phyloP scores from a whole-genome alignment of 2,888 invertebrate species.

The Drosophila leonis region DNA sequence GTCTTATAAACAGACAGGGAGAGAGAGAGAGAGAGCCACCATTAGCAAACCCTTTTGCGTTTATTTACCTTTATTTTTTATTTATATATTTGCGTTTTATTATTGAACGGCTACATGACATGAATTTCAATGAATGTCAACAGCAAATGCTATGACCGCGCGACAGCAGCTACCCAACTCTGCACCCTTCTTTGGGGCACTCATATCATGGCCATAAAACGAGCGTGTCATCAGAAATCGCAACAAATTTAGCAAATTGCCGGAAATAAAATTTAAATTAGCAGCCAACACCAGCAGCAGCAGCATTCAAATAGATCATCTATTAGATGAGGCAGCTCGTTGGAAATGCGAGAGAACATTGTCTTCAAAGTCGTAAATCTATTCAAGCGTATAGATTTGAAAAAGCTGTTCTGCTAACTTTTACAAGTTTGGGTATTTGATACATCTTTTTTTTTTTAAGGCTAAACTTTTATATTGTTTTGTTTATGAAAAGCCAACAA shows the following conservation, averaged over 20 bases:
- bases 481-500: not conserved
- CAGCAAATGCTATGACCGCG: conserved; percentile 19
- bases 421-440: not conserved
- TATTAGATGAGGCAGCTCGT: conserved; percentile 33
- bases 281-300: conserved; percentile 41
- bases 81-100: conserved; percentile 79
- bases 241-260: conserved; percentile 82
- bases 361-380: conserved; percentile 29
- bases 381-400: conserved; percentile 2
- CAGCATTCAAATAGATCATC: conserved; percentile 40
- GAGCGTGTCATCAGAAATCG: conserved; percentile 81
- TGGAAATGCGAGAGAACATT: not conserved
- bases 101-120: conserved; percentile 77
- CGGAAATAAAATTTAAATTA: conserved; percentile 81
- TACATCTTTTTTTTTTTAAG: no score
- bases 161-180: not conserved
- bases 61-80: conserved; percentile 82
- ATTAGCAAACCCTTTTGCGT: conserved; percentile 79
- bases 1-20: conserved; percentile 24
- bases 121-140: conserved; percentile 81
- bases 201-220: conserved; percentile 74
- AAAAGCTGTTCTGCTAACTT: not conserved
- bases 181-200: not conserved
- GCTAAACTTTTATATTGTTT: not conserved
- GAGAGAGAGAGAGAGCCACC: conserved; percentile 44